A percentile compares a stretch with the other conserved stretches of the same genome.
These are phyloP conservation scores for Neosilurus hyrtlii DNA, from an alignment of 2,797 vertebrate species.

Conservation along the genomic window DNA sequence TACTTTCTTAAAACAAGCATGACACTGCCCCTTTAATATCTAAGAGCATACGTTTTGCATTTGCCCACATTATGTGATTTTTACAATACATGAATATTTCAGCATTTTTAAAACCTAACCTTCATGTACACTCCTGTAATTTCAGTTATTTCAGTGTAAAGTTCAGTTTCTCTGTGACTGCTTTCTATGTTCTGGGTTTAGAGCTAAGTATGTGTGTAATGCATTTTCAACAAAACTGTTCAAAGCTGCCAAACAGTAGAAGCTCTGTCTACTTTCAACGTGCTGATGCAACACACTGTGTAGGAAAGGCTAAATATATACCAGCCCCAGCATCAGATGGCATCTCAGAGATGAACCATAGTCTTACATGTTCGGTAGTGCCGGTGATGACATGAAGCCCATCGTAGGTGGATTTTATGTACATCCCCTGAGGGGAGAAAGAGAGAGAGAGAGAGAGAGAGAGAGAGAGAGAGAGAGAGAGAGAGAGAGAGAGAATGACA, in stretches of 20 bases:
- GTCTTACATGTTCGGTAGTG: slow-evolving; percentile 87
- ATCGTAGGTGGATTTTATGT: slow-evolving; percentile 96
- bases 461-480: slow-evolving; percentile 25
- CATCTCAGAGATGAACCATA: slow-evolving; percentile 32
- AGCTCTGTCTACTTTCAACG: slow-evolving; percentile 19
- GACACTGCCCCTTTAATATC: background rate
- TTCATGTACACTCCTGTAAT: background rate
- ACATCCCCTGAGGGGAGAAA: slow-evolving; percentile 82
- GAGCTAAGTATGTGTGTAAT: slow-evolving; percentile 4
- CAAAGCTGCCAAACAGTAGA: slow-evolving; percentile 5
- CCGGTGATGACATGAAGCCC: slow-evolving; percentile 93
- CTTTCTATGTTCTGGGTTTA: background rate
- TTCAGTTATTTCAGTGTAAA: background rate
- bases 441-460: slow-evolving; percentile 27
- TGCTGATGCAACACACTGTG: slow-evolving; percentile 20
- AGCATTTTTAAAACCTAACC: background rate
- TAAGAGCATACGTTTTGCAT: background rate
- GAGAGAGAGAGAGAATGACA: slow-evolving; percentile 33
- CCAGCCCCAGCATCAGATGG: slow-evolving; percentile 14
- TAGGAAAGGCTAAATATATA: slow-evolving; percentile 43
- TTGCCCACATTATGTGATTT: background rate
- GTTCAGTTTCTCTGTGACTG: background rate
- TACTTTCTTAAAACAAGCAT: no score
- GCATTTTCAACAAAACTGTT: slow-evolving; percentile 5
- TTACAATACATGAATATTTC: background rate